Conservation (phyloP, 2,113 vertebrate genomes). For the Vimba vimba region DNA sequence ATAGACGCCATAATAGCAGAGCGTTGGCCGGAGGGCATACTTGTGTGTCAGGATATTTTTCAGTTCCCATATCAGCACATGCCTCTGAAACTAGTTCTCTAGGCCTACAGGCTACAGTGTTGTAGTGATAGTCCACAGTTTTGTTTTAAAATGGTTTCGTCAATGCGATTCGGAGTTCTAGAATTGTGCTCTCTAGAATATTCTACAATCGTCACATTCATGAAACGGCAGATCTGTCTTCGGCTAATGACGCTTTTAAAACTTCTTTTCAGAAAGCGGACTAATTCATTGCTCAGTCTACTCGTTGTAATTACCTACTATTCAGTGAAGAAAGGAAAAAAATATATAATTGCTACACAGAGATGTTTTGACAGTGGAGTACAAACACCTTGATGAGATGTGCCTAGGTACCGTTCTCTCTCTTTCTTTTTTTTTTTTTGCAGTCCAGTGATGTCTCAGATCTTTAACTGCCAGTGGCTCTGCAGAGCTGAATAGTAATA, state of each 20-base stretch:
- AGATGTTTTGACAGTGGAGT: slow-evolving; percentile 50
- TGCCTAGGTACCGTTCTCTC: slow-evolving; percentile 18
- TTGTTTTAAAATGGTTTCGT: neutral
- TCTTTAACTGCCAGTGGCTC: slow-evolving; percentile 48
- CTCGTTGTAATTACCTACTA: slow-evolving; percentile 49
- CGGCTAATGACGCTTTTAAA: slow-evolving; percentile 48
- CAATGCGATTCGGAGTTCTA: neutral
- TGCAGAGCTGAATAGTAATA: slow-evolving; percentile 51
- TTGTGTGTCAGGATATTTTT: slow-evolving; percentile 55
- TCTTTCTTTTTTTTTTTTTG: neutral
- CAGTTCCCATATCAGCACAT: slow-evolving; percentile 40
- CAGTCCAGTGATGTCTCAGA: slow-evolving; percentile 44
- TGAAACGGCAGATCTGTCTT: slow-evolving; percentile 33
- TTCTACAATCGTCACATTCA: slow-evolving; percentile 1
- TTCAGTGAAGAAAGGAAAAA: slow-evolving; percentile 51
- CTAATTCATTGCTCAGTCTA: slow-evolving; percentile 47
- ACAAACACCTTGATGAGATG: slow-evolving; percentile 55
- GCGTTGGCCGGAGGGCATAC: slow-evolving; percentile 38
- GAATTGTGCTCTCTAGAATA: neutral
- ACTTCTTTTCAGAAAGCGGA: slow-evolving; percentile 37
- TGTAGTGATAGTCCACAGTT: neutral
- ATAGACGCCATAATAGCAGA: slow-evolving; percentile 29
- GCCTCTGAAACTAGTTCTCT: slow-evolving; percentile 20
- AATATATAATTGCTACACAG: slow-evolving; percentile 49
- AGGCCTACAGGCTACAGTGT: slow-evolving; percentile 13